Conservation (phyloP, 2,888 invertebrate species). For the Timema cristinae region DNA sequence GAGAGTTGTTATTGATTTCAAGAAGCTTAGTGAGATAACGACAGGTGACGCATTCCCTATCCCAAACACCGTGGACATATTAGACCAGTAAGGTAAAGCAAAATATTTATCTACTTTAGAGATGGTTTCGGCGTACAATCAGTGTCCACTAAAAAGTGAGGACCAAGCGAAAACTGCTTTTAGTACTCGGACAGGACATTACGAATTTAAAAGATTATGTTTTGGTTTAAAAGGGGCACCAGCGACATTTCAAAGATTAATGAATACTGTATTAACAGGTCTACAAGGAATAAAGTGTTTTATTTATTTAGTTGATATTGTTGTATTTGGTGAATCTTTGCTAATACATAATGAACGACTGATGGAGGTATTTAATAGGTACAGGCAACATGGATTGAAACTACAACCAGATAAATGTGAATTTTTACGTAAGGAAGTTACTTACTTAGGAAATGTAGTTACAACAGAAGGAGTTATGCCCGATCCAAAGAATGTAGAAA, state of each 20-base stretch:
- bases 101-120: too few species aligned
- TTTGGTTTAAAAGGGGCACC: too few species aligned
- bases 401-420: conserved; percentile 34
- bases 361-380: conserved; percentile 6
- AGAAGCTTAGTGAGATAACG: not conserved
- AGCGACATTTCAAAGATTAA: too few species aligned
- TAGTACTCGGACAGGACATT: too few species aligned
- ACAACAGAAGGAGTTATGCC: conserved; percentile 32
- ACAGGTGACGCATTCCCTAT: not conserved
- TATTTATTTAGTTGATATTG: not conserved
- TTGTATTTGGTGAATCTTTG: not conserved
- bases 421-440: conserved; percentile 25
- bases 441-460: conserved; percentile 30
- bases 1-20: not conserved
- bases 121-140: too few species aligned
- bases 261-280: not conserved
- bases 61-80: not conserved
- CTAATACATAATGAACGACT: not conserved
- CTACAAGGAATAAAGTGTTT: not conserved
- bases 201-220: too few species aligned
- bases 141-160: too few species aligned
- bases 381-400: conserved; percentile 23
- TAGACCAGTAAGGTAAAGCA: not conserved
- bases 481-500: conserved; percentile 32
- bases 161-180: too few species aligned